Evolutionary conservation across 1,140 invertebrate species (phyloP).

Genomic region (Phthorimaea operculella): DNA sequence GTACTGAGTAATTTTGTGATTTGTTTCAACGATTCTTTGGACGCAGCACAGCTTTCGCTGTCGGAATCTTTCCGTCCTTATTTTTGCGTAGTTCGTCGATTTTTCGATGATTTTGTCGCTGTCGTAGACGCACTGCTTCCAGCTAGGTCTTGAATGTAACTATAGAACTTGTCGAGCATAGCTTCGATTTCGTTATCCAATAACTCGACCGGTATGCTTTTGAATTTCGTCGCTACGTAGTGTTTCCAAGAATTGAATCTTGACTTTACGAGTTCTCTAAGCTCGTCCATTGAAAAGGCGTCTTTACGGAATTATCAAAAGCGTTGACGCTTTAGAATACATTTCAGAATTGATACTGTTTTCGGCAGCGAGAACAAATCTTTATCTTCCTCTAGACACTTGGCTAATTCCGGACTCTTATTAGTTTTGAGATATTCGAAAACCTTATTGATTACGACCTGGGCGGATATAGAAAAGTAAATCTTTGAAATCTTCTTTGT

Average conservation of each 20-base stretch:
- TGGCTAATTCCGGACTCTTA: slow-evolving; percentile 41
- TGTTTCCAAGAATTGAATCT: slow-evolving; percentile 52
- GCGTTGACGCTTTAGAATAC: slow-evolving; percentile 40
- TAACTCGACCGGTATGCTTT: slow-evolving; percentile 46
- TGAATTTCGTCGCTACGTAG: slow-evolving; percentile 46
- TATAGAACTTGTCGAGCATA: slow-evolving; percentile 52
- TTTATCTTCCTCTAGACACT: slow-evolving; percentile 42
- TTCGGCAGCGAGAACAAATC: slow-evolving; percentile 29
- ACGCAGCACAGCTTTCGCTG: slow-evolving; percentile 31
- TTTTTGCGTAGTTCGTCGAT: slow-evolving; percentile 37
- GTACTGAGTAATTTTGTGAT: slow-evolving; percentile 45
- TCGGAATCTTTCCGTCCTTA: slow-evolving; percentile 28
- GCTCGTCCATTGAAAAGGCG: slow-evolving; percentile 46
- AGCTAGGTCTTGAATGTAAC: slow-evolving; percentile 48
- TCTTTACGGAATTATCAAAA: slow-evolving; percentile 53
- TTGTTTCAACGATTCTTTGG: slow-evolving; percentile 39
- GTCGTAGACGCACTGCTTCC: slow-evolving; percentile 33
- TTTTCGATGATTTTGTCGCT: slow-evolving; percentile 44
- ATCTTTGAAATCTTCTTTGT: slow-evolving; percentile 49
- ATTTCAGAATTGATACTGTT: slow-evolving; percentile 41
- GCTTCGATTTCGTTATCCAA: slow-evolving; percentile 48
- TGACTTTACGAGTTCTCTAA: slow-evolving; percentile 39
- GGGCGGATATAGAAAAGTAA: slow-evolving; percentile 47
- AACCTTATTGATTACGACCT: slow-evolving; percentile 54
- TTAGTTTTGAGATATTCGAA: slow-evolving; percentile 53